phyloP scores from a whole-genome alignment of 1,140 invertebrate species.

The Diorhabda carinulata region DNA sequence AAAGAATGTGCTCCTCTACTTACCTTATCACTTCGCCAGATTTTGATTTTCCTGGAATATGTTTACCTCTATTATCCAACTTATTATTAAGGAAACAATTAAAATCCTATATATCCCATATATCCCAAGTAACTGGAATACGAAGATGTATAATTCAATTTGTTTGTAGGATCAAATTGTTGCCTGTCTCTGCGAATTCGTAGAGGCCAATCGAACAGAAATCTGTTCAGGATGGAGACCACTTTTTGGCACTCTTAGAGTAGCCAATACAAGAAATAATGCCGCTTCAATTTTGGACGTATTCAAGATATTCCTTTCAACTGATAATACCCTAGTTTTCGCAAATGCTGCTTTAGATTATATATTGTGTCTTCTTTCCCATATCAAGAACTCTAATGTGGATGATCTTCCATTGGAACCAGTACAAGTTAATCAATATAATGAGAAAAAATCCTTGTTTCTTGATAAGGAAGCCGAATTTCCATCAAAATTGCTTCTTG shows the following conservation, averaged over 20 bases:
- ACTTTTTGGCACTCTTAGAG: slow-evolving; percentile 83
- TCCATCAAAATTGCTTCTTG: slow-evolving; percentile 27
- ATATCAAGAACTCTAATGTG: slow-evolving; percentile 55
- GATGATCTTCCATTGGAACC: slow-evolving; percentile 33
- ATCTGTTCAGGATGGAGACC: slow-evolving; percentile 92
- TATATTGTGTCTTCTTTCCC: slow-evolving; percentile 79
- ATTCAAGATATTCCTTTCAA: slow-evolving; percentile 86
- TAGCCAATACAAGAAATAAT: slow-evolving; percentile 64
- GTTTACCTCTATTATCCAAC: no score
- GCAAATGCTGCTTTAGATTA: slow-evolving; percentile 91
- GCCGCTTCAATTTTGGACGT: slow-evolving; percentile 82
- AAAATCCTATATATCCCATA: no score
- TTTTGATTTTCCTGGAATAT: no score
- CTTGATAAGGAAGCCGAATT: slow-evolving; percentile 30
- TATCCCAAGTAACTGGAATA: no score
- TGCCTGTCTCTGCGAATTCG: slow-evolving; percentile 91
- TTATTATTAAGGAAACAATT: no score
- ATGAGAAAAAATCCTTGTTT: slow-evolving; percentile 23
- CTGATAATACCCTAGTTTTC: slow-evolving; percentile 88
- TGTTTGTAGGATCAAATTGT: slow-evolving; percentile 78
- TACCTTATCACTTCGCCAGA: no score
- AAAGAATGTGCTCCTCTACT: no score
- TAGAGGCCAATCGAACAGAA: slow-evolving; percentile 87
- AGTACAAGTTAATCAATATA: slow-evolving; percentile 12
- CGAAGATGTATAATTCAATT: not conserved